phyloP scores from a whole-genome alignment of 1,140 invertebrate genomes.

The Charaxes varanes region DNA sequence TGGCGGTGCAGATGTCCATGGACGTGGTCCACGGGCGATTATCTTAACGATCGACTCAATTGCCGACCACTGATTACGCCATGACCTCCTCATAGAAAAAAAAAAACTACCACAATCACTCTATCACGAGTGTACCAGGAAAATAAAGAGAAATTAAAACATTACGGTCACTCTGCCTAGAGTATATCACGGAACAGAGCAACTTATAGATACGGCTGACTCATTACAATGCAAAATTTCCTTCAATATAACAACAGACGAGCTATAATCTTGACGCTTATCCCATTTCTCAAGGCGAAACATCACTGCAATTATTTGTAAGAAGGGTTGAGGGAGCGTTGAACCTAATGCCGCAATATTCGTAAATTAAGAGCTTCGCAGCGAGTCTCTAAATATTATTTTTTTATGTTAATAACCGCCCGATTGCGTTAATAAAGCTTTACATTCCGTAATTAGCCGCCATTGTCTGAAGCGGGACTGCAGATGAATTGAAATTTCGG shows the following conservation, averaged over 20 bases:
- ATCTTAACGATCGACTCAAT: too few relatives aligned
- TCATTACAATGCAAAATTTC: slow-evolving; percentile 54
- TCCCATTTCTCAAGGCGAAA: slow-evolving; percentile 55
- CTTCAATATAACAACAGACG: slow-evolving; percentile 48
- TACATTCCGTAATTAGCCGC: slow-evolving; percentile 69
- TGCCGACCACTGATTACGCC: too few relatives aligned
- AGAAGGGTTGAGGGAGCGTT: slow-evolving; percentile 56
- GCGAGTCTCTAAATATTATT: slow-evolving; percentile 66
- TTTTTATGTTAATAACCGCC: slow-evolving; percentile 72
- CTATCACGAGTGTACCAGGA: too few relatives aligned
- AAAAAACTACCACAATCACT: too few relatives aligned
- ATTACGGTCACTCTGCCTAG: too few relatives aligned
- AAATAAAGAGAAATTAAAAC: too few relatives aligned
- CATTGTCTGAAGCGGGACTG: slow-evolving; percentile 48
- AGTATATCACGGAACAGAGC: too few relatives aligned
- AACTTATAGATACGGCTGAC: too few relatives aligned
- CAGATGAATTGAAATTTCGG: slow-evolving; percentile 47
- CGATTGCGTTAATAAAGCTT: slow-evolving; percentile 72
- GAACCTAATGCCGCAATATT: slow-evolving; percentile 66
- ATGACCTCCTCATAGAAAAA: too few relatives aligned
- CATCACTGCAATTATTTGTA: slow-evolving; percentile 67
- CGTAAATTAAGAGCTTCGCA: slow-evolving; percentile 60
- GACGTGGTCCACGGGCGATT: too few relatives aligned
- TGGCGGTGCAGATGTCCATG: too few relatives aligned
- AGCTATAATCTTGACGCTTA: slow-evolving; percentile 62